A percentile compares a stretch with the other conserved stretches of the same genome.
These are phyloP conservation scores for Heliconius hewitsoni DNA, from an alignment of 1,140 invertebrate species.

Conservation along the genomic window DNA sequence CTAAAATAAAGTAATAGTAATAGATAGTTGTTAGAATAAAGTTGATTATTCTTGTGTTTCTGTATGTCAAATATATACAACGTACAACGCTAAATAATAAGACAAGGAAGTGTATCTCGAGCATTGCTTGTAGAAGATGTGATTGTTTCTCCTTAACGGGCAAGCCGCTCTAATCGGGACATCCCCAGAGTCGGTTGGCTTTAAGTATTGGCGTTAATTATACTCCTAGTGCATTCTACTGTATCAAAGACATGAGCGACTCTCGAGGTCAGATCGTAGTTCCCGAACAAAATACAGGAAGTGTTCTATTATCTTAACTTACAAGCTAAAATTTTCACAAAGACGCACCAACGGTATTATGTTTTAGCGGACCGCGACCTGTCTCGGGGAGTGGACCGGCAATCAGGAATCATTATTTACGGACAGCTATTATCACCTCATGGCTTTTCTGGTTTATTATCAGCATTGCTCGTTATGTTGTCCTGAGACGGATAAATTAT, in stretches of 20 bases:
- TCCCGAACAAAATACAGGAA: slow-evolving; percentile 49
- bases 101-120: slow-evolving; percentile 56
- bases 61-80: slow-evolving; percentile 25
- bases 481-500: slow-evolving; percentile 76
- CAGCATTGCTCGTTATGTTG: slow-evolving; percentile 77
- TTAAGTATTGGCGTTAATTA: slow-evolving; percentile 50
- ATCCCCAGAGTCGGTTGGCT: slow-evolving; percentile 52
- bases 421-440: slow-evolving; percentile 77
- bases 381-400: slow-evolving; percentile 61
- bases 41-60: slow-evolving; percentile 6
- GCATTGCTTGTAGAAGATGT: slow-evolving; percentile 57
- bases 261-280: slow-evolving; percentile 57
- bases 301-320: slow-evolving; percentile 51
- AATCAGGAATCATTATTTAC: slow-evolving; percentile 79
- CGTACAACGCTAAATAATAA: slow-evolving; percentile 33
- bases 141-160: slow-evolving; percentile 75
- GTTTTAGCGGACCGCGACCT: slow-evolving; percentile 51
- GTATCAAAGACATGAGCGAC: slow-evolving; percentile 54
- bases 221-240: slow-evolving; percentile 53
- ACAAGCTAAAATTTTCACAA: slow-evolving; percentile 42
- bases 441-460: slow-evolving; percentile 79
- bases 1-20: no score
- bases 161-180: slow-evolving; percentile 62
- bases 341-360: slow-evolving; percentile 51
- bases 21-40: no score